Evolutionary conservation across 37 sponge, comb jelly and placozoan species (phyloP).

Genomic region (Chondrilla cf. caribensis): DNA sequence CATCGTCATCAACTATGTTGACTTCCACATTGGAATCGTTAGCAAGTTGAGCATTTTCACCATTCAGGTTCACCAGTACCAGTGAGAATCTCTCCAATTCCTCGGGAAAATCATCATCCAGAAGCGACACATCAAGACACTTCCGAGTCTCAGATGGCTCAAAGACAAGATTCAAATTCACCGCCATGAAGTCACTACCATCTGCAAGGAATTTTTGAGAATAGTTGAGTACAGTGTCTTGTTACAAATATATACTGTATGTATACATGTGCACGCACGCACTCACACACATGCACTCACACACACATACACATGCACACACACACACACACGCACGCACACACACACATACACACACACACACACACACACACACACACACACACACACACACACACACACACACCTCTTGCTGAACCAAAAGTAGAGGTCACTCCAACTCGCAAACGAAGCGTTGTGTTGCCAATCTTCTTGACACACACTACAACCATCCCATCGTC

Average conservation of each 20-base stretch:
- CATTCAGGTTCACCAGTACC: background rate
- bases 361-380: too few relatives aligned
- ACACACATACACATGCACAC: too few relatives aligned
- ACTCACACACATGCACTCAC: too few relatives aligned
- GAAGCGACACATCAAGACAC: background rate
- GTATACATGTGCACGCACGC: too few relatives aligned
- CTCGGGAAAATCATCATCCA: background rate
- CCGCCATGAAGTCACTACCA: constrained; percentile 8
- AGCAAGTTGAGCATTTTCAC: background rate
- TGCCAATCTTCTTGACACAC: background rate
- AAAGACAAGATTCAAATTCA: background rate
- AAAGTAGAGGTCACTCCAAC: background rate
- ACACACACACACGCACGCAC: too few relatives aligned
- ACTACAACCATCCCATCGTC: background rate
- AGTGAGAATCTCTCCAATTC: background rate
- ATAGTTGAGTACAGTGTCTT: too few relatives aligned
- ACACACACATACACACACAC: too few relatives aligned
- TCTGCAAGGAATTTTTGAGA: background rate
- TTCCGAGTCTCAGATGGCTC: background rate
- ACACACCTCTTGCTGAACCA: background rate
- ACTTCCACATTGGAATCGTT: background rate
- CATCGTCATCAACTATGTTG: constrained; percentile 2
- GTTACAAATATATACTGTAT: too few relatives aligned
- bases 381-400: too few relatives aligned
- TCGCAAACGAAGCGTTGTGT: background rate